A percentile compares a stretch with the other conserved stretches of the same genome.
phyloP scores from a whole-genome alignment of 2,113 vertebrate species.

The Cathartes aura region DNA sequence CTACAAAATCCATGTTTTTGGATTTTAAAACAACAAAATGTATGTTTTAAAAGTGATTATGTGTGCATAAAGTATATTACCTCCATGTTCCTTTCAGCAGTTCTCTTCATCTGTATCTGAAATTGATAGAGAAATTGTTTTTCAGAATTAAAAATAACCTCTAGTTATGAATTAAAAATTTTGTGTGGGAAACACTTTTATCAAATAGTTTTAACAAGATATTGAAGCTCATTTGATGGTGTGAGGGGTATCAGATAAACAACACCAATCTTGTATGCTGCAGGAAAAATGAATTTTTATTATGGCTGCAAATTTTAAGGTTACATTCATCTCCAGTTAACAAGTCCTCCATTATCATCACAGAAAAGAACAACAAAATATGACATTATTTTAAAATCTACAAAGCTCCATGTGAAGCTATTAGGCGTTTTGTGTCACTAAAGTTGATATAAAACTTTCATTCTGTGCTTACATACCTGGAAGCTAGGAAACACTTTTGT shows the following conservation, averaged over 20 bases:
- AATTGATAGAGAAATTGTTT: not conserved
- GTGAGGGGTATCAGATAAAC: not conserved
- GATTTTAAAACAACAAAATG: no score
- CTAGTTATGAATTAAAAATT: not conserved
- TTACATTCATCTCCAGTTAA: not conserved
- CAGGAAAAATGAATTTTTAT: not conserved
- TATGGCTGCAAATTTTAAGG: not conserved
- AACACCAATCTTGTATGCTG: not conserved
- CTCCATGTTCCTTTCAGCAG: not conserved
- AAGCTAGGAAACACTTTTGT: not conserved
- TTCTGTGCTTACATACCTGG: not conserved
- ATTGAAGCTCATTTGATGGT: not conserved
- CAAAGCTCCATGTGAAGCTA: not conserved
- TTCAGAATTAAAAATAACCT: not conserved
- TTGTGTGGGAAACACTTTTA: not conserved
- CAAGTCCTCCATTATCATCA: not conserved
- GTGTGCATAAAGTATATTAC: not conserved
- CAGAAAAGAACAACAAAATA: not conserved
- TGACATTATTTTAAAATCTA: not conserved
- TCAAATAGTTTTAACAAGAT: not conserved
- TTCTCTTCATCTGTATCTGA: not conserved
- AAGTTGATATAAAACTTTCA: not conserved
- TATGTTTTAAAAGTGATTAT: not conserved
- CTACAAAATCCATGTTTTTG: no score
- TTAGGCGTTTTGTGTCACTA: not conserved